Percentiles rank a stretch among this genome's conserved stretches.
Evolutionary conservation across 2,797 vertebrate species (phyloP).

Genomic region (Heteromormyrus szaboi): DNA sequence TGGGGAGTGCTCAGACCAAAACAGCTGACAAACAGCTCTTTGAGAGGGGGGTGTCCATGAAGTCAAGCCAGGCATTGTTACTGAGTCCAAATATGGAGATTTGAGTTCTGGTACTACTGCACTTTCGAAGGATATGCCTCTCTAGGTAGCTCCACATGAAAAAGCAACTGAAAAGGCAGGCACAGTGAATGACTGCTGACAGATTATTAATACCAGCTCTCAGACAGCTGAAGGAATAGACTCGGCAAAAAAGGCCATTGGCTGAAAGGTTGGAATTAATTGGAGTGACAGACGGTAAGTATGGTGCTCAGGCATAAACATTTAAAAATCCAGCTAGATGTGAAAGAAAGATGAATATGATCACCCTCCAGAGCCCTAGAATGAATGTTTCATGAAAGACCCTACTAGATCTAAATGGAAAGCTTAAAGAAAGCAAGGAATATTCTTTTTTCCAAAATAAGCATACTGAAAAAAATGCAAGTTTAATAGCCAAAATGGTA

Average conservation of each 20-base stretch:
- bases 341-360: neutral
- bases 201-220: neutral
- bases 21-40: neutral
- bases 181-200: neutral
- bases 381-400: neutral
- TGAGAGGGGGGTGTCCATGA: neutral
- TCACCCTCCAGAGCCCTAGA: neutral
- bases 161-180: neutral
- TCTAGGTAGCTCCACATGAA: neutral
- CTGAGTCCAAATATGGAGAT: neutral
- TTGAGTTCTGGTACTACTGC: neutral
- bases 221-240: neutral
- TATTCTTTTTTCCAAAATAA: neutral
- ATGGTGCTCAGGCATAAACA: neutral
- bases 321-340: neutral
- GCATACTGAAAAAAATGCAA: neutral
- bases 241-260: neutral
- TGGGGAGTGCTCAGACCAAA: neutral
- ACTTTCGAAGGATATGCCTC: neutral
- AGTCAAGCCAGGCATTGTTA: neutral
- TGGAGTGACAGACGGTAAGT: neutral
- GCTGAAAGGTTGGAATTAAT: neutral
- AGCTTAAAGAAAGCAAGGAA: neutral
- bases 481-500: constrained; percentile 20
- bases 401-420: neutral